A percentile compares a stretch with the other conserved stretches of the same genome.
Evolutionary conservation across 2,113 vertebrate species (phyloP).

Genomic region (Oncorhynchus mykiss): DNA sequence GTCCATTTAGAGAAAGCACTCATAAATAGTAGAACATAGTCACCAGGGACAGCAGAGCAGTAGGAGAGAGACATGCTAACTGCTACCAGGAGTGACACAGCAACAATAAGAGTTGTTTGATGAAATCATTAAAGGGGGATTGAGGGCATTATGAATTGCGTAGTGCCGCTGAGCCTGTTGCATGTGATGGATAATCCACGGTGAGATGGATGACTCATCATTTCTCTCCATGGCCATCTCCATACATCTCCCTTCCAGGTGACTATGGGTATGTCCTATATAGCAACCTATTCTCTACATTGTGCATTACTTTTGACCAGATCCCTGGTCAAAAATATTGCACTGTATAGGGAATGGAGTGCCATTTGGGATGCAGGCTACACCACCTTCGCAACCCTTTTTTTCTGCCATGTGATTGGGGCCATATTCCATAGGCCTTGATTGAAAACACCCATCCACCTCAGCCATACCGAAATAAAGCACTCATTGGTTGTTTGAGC

Average conservation of each 20-base stretch:
- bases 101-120: conserved; percentile 38
- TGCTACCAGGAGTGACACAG: conserved; percentile 35
- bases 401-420: neutral
- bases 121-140: conserved; percentile 53
- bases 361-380: too few species aligned
- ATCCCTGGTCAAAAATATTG: too few species aligned
- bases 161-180: conserved; percentile 57
- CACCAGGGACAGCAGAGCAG: too few species aligned
- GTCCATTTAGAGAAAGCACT: neutral
- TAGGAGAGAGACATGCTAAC: neutral
- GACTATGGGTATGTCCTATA: conserved; percentile 20
- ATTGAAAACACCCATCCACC: conserved; percentile 14
- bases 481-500: neutral
- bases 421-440: conserved; percentile 32
- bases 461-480: neutral
- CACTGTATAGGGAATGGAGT: too few species aligned
- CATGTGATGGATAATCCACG: conserved; percentile 64
- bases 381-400: neutral
- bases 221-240: conserved; percentile 34
- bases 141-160: conserved; percentile 60
- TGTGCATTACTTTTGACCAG: too few species aligned
- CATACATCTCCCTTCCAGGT: neutral
- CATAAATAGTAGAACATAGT: too few species aligned
- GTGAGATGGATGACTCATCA: conserved; percentile 58
- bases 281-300: neutral